A percentile compares a stretch with the other conserved stretches of the same genome.
These are phyloP conservation scores for Achatina immaculata DNA, from an alignment of 1,140 invertebrate genomes.

Conservation along the genomic window DNA sequence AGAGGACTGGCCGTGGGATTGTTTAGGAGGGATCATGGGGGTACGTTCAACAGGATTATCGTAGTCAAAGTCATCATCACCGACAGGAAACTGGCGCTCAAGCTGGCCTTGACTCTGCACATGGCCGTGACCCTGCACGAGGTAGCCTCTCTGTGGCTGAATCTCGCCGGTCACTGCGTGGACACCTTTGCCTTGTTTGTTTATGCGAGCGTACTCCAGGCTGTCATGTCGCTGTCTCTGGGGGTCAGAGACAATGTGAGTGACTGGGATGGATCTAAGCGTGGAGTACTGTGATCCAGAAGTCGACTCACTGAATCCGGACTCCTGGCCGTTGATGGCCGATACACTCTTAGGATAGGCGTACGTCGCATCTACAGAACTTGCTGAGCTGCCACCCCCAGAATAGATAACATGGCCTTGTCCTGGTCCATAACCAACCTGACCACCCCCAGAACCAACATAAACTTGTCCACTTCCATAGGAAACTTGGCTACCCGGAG, in stretches of 20 bases:
- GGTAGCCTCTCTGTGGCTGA: background rate
- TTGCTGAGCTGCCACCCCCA: constrained; percentile 12
- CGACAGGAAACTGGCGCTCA: constrained; percentile 18
- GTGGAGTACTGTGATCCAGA: constrained; percentile 27
- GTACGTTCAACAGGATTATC: constrained; percentile 58
- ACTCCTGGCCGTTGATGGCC: background rate
- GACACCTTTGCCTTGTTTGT: constrained; percentile 16
- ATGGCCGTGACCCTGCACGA: constrained; percentile 2
- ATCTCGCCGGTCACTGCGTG: background rate
- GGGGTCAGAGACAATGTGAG: background rate
- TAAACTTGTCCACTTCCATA: constrained; percentile 12
- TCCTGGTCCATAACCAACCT: background rate
- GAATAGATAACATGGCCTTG: constrained; percentile 17
- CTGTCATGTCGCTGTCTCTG: constrained; percentile 23
- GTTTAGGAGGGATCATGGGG: constrained; percentile 48
- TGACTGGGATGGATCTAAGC: constrained; percentile 26
- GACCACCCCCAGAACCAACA: background rate
- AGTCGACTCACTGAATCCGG: background rate
- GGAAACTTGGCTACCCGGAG: constrained; percentile 7
- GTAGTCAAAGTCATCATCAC: constrained; percentile 55
- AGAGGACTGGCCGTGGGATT: background rate
- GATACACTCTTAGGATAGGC: constrained; percentile 16
- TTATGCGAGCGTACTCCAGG: constrained; percentile 30
- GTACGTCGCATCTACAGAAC: constrained; percentile 17
- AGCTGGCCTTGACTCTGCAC: background rate